These are phyloP conservation scores for Drosophila pseudotalamancana DNA, from an alignment of 2,888 invertebrate genomes.

Conservation along the genomic window DNA sequence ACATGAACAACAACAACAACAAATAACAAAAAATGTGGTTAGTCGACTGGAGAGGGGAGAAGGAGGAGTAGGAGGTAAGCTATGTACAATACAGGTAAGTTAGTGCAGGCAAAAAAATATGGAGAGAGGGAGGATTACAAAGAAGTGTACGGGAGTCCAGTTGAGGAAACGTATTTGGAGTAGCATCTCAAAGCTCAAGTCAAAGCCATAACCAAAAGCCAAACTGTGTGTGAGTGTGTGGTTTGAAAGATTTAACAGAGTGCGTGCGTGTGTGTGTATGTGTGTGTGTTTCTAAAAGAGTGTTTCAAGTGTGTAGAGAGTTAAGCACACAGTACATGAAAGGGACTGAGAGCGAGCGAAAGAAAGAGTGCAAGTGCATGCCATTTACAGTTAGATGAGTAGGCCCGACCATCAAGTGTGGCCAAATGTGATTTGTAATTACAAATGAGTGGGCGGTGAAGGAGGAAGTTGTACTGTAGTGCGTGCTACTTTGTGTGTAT, in stretches of 20 bases:
- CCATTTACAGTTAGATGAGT: conserved; percentile 20
- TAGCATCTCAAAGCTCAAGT: conserved; percentile 47
- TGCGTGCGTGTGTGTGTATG: not conserved
- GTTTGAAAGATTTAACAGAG: conserved; percentile 6
- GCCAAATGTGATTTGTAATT: conserved; percentile 9
- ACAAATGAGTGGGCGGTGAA: conserved; percentile 1
- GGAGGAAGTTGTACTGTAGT: not conserved
- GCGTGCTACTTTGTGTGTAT: conserved; percentile 5
- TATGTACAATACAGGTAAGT: conserved; percentile 20
- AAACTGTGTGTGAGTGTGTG: conserved; percentile 7
- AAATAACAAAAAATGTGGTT: not conserved
- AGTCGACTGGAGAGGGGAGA: not conserved
- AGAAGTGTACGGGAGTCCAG: not conserved
- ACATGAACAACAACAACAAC: conserved; percentile 9
- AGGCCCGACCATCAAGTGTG: not conserved
- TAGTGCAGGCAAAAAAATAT: conserved; percentile 16
- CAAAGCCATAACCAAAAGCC: conserved; percentile 46
- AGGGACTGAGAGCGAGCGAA: conserved; percentile 1
- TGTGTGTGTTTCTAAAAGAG: conserved; percentile 1
- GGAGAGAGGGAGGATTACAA: not conserved
- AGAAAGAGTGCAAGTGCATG: conserved; percentile 21
- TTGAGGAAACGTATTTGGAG: not conserved
- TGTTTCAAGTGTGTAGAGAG: conserved; percentile 4
- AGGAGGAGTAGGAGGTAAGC: not conserved
- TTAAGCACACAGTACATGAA: not conserved